Base-by-base conservation (phyloP, 2,888 invertebrate species). In the Maniola hyperantus region DNA sequence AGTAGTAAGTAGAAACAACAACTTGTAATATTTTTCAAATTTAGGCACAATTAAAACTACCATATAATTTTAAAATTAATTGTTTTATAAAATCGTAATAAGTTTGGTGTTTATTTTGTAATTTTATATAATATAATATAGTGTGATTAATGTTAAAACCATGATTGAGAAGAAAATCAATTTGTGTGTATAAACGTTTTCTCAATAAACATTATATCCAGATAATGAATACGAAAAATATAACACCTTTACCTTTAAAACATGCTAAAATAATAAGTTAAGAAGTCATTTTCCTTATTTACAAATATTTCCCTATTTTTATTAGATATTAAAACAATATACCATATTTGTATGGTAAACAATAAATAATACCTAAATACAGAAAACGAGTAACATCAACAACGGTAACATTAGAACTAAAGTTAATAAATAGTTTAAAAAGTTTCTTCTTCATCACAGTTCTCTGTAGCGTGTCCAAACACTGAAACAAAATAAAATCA, bases 361-460 rank as follows among this genome's bases (percentile, higher is more conserved):
- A 84, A 89, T 90, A 90, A 91, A 89, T 88, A 87, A 84, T 84
- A 87, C 80, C 77, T 51, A 48, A 18, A 10, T 83, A 83, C 83
- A 76, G 82, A 81, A 85, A 86, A 85, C 81, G 75, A 86, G 79
- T 83, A 90, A 91, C 85, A 91, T 85, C 79, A 88, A 89, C 84
- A 90, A 88, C 80, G 87, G 89, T 91, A 91, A 91, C 89, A 83
- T 85, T 86, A 84, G 76, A 83, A 83, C 81, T 84, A 87, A 80
- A 78, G 63, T 69, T 76, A 85, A 83, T 83, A 82, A 84, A 81
- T 83, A 83, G 73, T 76, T 75, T 94, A 97, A 93, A 95, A 97
- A 72, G 96, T 97, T 90, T 97, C 96, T 79, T 95, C 95, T 84
- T 97, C 97, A 85, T 96, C 95, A 92, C 98, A 98, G 83, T 97